Evolutionary conservation across 2,113 vertebrate genomes (phyloP).

Genomic region (Tragelaphus imberbis): DNA sequence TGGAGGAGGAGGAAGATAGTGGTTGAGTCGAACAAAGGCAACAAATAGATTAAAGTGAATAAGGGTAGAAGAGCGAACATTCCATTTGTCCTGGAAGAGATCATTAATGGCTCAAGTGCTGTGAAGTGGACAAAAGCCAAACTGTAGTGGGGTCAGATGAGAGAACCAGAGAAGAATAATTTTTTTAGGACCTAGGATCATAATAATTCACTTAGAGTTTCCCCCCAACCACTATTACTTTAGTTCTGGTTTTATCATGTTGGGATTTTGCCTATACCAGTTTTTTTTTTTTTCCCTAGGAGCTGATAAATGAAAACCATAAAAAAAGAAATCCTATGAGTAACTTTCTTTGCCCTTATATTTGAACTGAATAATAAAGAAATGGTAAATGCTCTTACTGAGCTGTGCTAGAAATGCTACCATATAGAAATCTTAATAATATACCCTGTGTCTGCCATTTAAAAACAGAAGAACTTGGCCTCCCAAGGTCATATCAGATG

Average conservation of each 20-base stretch:
- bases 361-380: slow-evolving; percentile 72
- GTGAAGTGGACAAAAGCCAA: slow-evolving; percentile 71
- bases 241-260: slow-evolving; percentile 51
- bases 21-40: slow-evolving; percentile 51
- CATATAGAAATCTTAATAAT: slow-evolving; percentile 63
- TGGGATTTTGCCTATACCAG: slow-evolving; percentile 55
- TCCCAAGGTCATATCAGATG: slow-evolving; percentile 67
- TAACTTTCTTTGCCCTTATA: slow-evolving; percentile 68
- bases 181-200: slow-evolving; percentile 54
- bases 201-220: slow-evolving; percentile 53
- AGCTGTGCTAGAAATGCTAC: slow-evolving; percentile 21
- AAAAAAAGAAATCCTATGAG: slow-evolving; percentile 50
- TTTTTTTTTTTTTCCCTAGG: slow-evolving; percentile 49
- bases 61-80: not conserved
- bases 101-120: slow-evolving; percentile 64
- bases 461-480: slow-evolving; percentile 66
- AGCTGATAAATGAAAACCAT: slow-evolving; percentile 62
- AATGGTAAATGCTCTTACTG: slow-evolving; percentile 46
- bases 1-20: slow-evolving; percentile 68
- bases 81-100: slow-evolving; percentile 52
- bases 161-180: slow-evolving; percentile 52
- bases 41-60: slow-evolving; percentile 51
- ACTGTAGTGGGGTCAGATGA: slow-evolving; percentile 63
- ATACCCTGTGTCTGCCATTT: slow-evolving; percentile 21
- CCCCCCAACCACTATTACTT: slow-evolving; percentile 25